A percentile compares a stretch with the other conserved stretches of the same genome.
Evolutionary conservation across 1,140 invertebrate genomes (phyloP).

Genomic region (Lepidurus packardi): DNA sequence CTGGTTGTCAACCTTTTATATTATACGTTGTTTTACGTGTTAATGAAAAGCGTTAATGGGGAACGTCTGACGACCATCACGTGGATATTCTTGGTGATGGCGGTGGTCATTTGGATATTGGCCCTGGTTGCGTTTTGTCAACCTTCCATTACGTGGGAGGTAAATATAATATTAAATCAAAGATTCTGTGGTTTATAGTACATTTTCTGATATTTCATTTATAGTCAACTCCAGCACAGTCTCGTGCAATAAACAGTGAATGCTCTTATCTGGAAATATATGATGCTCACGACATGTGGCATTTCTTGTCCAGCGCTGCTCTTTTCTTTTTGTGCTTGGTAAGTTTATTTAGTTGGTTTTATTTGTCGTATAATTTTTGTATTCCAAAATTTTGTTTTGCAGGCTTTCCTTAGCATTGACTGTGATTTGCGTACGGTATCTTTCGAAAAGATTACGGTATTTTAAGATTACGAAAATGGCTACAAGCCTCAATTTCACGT

Average conservation of each 20-base stretch:
- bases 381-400: not conserved
- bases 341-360: not conserved
- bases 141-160: not conserved
- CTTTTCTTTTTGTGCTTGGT: not conserved
- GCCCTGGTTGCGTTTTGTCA: not conserved
- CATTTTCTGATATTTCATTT: not conserved
- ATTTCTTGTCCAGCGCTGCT: not conserved
- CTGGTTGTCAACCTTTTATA: not conserved
- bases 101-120: not conserved
- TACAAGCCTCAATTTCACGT: not conserved
- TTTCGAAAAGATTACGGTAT: not conserved
- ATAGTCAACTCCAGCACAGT: not conserved
- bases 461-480: conserved; percentile 37
- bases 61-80: not conserved
- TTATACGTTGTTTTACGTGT: not conserved
- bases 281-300: not conserved
- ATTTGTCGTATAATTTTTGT: not conserved
- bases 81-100: not conserved
- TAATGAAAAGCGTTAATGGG: not conserved
- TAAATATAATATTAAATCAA: not conserved
- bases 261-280: not conserved
- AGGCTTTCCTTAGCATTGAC: conserved; percentile 8
- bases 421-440: not conserved
- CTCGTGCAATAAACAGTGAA: not conserved
- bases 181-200: not conserved